Percentiles rank a stretch among this genome's conserved stretches.
Evolutionary conservation across 2,888 invertebrate species (phyloP).

Genomic region (Micoletzkya japonica): DNA sequence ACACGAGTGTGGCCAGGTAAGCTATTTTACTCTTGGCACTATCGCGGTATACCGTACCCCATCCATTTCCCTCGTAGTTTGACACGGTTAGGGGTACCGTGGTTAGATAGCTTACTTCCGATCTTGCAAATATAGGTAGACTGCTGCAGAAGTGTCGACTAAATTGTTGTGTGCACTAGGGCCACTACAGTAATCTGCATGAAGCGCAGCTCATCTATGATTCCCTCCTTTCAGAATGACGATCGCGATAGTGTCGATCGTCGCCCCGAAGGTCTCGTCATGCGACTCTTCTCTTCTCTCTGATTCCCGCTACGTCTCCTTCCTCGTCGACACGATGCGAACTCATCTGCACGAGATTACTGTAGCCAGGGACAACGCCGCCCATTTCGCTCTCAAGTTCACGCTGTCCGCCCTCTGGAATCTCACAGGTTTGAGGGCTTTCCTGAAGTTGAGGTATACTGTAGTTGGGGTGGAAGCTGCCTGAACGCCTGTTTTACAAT

Average conservation of each 20-base stretch:
- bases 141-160: too few species aligned
- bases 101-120: too few species aligned
- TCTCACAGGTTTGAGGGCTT: conserved; percentile 71
- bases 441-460: too few species aligned
- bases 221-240: conserved; percentile 75
- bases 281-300: conserved; percentile 74
- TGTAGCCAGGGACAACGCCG: conserved; percentile 35
- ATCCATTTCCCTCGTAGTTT: too few species aligned
- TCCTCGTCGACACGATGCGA: conserved; percentile 72
- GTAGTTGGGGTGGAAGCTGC: too few species aligned
- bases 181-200: conserved; percentile 52
- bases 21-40: too few species aligned
- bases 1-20: conserved; percentile 44
- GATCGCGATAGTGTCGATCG: conserved; percentile 79
- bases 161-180: background rate
- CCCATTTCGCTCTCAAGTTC: conserved; percentile 76
- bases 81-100: too few species aligned
- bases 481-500: too few species aligned
- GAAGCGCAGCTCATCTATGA: conserved; percentile 75
- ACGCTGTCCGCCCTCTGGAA: conserved; percentile 80
- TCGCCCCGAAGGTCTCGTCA: conserved; percentile 73
- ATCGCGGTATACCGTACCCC: too few species aligned
- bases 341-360: conserved; percentile 66
- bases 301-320: conserved; percentile 74
- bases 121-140: too few species aligned